phyloP scores from a whole-genome alignment of 2,888 invertebrate genomes.

The Mimachlamys varia region DNA sequence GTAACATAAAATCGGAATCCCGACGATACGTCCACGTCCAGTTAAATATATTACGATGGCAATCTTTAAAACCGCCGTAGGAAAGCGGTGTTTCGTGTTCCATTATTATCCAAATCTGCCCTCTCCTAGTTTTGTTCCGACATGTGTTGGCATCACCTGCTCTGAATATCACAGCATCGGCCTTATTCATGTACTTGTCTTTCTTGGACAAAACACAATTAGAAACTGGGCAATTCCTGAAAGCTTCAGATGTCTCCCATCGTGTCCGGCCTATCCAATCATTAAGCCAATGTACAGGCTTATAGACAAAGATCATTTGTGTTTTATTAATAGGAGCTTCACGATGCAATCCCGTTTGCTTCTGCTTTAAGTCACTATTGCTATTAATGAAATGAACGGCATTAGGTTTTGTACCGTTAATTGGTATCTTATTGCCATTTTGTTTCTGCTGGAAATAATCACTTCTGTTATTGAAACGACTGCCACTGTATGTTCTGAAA shows the following conservation, averaged over 20 bases:
- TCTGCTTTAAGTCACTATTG: too few relatives aligned
- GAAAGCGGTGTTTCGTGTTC: neutral
- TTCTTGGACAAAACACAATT: neutral
- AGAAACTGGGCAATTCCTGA: neutral
- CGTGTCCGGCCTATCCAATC: neutral
- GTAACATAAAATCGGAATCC: slow-evolving; percentile 57
- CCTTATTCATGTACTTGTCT: neutral
- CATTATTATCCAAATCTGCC: neutral
- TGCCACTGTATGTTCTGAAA: too few relatives aligned
- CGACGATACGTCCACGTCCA: slow-evolving; percentile 59
- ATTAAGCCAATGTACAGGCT: neutral
- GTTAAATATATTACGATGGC: slow-evolving; percentile 41
- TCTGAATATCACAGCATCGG: neutral
- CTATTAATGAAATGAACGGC: too few relatives aligned
- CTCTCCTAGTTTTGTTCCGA: neutral
- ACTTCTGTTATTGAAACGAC: too few relatives aligned
- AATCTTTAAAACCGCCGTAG: neutral
- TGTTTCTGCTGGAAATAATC: too few relatives aligned
- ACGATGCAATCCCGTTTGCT: too few relatives aligned
- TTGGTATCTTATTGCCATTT: too few relatives aligned
- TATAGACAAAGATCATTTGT: neutral
- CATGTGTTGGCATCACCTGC: neutral
- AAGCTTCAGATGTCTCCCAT: neutral
- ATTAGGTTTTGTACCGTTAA: too few relatives aligned
- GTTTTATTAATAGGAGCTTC: too few relatives aligned